Evolutionary conservation across 2,113 vertebrate genomes (phyloP).

Genomic region (Rattus rattus): DNA sequence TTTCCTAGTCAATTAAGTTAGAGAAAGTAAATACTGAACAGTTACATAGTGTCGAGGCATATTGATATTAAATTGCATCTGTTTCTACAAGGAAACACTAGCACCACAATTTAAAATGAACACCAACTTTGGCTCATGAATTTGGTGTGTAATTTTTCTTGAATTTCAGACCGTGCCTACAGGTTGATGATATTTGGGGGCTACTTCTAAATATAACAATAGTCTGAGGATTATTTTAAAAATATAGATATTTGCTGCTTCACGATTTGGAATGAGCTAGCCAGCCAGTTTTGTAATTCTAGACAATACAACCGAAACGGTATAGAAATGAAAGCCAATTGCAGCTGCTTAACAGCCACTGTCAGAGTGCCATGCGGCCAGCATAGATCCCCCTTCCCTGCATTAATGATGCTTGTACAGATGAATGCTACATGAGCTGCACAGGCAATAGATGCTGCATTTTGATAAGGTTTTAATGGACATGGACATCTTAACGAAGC

Average conservation of each 20-base stretch:
- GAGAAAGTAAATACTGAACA: slow-evolving; percentile 33
- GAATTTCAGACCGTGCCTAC: slow-evolving; percentile 17
- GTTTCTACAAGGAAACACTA: neutral
- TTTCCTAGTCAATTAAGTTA: slow-evolving; percentile 61
- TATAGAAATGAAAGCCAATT: neutral
- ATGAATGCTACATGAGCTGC: slow-evolving; percentile 58
- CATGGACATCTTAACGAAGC: slow-evolving; percentile 29
- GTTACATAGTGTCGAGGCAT: slow-evolving; percentile 51
- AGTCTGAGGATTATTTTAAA: slow-evolving; percentile 10
- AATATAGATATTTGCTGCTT: neutral
- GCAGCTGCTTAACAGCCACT: neutral
- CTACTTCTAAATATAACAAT: neutral
- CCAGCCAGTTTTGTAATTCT: slow-evolving; percentile 47
- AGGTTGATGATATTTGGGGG: neutral
- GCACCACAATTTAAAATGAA: slow-evolving; percentile 25
- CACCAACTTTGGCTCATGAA: neutral
- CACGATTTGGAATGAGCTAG: neutral
- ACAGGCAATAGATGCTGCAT: slow-evolving; percentile 50
- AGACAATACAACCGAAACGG: neutral
- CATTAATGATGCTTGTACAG: neutral
- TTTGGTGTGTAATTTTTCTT: neutral
- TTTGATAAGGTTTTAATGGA: slow-evolving; percentile 51
- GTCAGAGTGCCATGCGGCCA: neutral
- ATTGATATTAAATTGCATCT: slow-evolving; percentile 46
- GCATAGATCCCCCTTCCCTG: slow-evolving; percentile 21